Conservation (phyloP, 2,113 vertebrate genomes). For the Neofelis nebulosa region DNA sequence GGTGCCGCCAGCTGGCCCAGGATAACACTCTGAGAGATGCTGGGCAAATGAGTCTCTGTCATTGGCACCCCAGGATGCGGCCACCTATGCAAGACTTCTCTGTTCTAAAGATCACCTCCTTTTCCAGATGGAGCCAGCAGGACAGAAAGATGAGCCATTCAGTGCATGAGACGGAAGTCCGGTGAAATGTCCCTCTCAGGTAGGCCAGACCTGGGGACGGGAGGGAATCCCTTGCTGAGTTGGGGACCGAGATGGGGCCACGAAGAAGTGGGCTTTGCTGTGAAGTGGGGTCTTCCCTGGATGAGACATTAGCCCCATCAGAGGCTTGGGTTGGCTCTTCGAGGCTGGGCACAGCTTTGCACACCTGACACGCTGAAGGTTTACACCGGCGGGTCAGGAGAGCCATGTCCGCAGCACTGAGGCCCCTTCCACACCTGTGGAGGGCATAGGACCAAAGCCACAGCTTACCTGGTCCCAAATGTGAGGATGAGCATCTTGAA, state of each 20-base stretch:
- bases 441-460: background rate
- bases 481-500: background rate
- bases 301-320: background rate
- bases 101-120: background rate
- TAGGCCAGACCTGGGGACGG: conserved; percentile 48
- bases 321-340: background rate
- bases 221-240: background rate
- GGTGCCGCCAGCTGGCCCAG: background rate
- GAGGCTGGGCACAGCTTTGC: background rate
- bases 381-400: background rate
- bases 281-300: background rate
- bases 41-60: background rate
- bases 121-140: conserved; percentile 83
- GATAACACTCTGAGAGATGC: background rate
- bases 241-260: background rate
- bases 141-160: conserved; percentile 74
- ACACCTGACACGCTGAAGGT: background rate
- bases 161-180: background rate
- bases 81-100: background rate
- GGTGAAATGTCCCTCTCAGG: conserved; percentile 83
- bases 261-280: background rate
- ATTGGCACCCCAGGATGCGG: background rate
- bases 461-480: background rate
- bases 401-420: background rate
- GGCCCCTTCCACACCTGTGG: background rate